These are phyloP conservation scores for Podilymbus podiceps DNA, from an alignment of 2,113 vertebrate genomes.

Conservation along the genomic window DNA sequence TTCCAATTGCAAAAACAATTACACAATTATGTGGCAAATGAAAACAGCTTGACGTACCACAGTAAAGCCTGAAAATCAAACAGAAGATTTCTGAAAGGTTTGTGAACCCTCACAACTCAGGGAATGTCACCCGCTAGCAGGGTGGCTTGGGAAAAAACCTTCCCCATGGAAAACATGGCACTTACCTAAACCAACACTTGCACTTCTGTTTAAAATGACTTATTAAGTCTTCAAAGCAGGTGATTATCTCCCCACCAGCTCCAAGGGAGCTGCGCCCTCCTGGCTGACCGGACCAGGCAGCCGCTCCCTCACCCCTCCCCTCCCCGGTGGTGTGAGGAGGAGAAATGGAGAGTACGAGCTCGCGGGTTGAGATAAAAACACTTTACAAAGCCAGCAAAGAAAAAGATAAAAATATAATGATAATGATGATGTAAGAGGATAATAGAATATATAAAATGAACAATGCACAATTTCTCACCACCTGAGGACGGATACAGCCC, in stretches of 20 bases:
- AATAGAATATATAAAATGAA: no score
- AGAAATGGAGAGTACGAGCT: no score
- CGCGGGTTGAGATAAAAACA: no score
- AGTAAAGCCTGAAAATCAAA: background rate
- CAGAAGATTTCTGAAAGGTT: background rate
- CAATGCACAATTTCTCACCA: no score
- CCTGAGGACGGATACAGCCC: no score
- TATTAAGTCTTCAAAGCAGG: background rate
- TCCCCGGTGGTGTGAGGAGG: no score
- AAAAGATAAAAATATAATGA: no score
- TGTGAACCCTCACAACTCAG: background rate
- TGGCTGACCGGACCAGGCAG: no score
- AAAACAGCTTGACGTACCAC: background rate
- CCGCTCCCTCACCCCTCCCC: no score
- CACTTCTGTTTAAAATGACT: background rate
- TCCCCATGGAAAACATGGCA: background rate
- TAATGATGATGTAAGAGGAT: no score
- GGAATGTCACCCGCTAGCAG: background rate
- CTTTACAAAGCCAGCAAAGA: no score
- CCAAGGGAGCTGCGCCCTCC: background rate
- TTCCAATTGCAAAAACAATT: background rate
- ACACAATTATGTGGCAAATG: background rate
- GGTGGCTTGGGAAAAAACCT: background rate
- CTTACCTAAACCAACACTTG: background rate
- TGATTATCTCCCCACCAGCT: background rate